phyloP scores from a whole-genome alignment of 2,797 vertebrate species.

The Macropus fuliginosus region DNA sequence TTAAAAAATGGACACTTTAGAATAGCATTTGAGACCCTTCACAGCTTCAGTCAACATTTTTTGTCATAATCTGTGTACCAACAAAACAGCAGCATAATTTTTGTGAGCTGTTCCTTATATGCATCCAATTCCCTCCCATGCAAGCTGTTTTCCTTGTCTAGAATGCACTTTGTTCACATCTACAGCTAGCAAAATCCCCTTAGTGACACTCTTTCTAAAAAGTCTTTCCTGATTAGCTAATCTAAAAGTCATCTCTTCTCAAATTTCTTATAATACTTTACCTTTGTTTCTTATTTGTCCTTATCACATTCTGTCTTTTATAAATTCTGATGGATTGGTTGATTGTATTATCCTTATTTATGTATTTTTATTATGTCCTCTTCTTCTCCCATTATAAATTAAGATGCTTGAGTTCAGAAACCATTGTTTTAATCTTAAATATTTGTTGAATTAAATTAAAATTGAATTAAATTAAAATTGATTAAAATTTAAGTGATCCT shows the following conservation, averaged over 20 bases:
- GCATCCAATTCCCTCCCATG: not conserved
- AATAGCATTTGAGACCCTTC: not conserved
- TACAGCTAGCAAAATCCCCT: not conserved
- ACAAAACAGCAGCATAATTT: not conserved
- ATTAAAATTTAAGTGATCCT: constrained; percentile 1
- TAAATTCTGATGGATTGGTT: not conserved
- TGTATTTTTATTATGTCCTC: not conserved
- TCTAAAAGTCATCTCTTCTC: not conserved
- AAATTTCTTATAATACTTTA: not conserved
- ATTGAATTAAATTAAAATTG: not conserved
- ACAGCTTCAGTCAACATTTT: not conserved
- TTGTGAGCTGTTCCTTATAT: not conserved
- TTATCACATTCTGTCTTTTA: not conserved
- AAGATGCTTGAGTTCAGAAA: not conserved
- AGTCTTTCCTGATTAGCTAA: not conserved
- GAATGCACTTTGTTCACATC: not conserved
- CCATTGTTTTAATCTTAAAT: not conserved
- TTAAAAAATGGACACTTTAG: not conserved
- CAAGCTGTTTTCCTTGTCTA: not conserved
- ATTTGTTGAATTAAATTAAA: not conserved
- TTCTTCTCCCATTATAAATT: not conserved
- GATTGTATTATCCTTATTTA: not conserved
- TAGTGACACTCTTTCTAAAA: not conserved
- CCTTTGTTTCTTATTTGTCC: not conserved
- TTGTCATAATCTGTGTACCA: not conserved